Base-by-base conservation (phyloP, 2,888 invertebrate genomes). In the Agriopis leucophaearia region DNA sequence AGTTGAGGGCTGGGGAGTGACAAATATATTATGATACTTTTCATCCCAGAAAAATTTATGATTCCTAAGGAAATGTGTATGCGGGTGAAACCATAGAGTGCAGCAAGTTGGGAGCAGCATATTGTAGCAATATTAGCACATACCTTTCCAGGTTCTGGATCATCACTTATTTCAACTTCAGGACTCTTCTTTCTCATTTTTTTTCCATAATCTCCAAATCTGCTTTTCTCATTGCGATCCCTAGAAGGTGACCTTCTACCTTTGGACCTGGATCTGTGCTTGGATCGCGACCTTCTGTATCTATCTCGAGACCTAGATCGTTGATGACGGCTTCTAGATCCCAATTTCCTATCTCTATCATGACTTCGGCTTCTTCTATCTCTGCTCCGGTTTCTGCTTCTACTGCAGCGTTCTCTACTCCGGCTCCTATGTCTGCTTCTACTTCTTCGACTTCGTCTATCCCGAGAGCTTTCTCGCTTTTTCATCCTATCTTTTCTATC, bases 81-180 rank as follows among this genome's bases (percentile, higher is more conserved):
- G 2, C 27, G 3, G 3, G 27, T 27, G 27, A 27, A 27, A 27
- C 27, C 27, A 5, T 27, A 5, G 27, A 5, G 27, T 5, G 4
- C 27, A 27, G 27, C 1, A 27, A 27, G 27, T 27, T 27, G 27
- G 3, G 3, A 27, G n/a, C n/a, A n/a, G n/a, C 2, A 27, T 27
- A 27, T 2, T 47, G 2, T 48, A 3, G 5, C 10, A 48, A 16
- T n/a, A 16, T n/a, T 10, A 18, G 5, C 10, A 58, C 80, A 83
- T 85, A 95, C 95, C 81, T 97, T 97, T 0, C 97, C 97, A 5
- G 96, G 94, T 75, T 97, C 96, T 0, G 97, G 97, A 80, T 97
- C 97, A 80, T 96, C 96, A 65, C 95, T 95, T 76, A 96, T 88
- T 74, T 94, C 94, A 65, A 92, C 88, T 38, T 95, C 94, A 42